Conservation (phyloP, 2,797 vertebrate species). For the Enteromius trimaculatus region DNA sequence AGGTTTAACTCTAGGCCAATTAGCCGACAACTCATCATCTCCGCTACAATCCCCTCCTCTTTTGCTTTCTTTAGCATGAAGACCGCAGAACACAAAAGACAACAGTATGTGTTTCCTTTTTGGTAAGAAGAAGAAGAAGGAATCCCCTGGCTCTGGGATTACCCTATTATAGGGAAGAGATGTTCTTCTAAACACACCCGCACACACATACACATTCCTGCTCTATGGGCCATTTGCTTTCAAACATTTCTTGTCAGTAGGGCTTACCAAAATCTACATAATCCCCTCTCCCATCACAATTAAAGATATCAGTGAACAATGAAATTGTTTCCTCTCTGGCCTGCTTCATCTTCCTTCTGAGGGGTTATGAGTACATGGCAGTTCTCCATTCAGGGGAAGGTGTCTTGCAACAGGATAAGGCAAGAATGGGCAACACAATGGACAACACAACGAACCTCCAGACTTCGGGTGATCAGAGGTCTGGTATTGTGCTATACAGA, state of each 20-base stretch:
- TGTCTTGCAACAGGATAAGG: slow-evolving; percentile 40
- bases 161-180: slow-evolving; percentile 81
- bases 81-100: slow-evolving; percentile 71
- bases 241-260: slow-evolving; percentile 83
- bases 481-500: slow-evolving; percentile 2
- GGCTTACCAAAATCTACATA: slow-evolving; percentile 86
- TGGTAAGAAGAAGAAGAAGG: slow-evolving; percentile 79
- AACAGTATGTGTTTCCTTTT: slow-evolving; percentile 76
- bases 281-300: slow-evolving; percentile 85
- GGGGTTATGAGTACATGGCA: slow-evolving; percentile 60
- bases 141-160: slow-evolving; percentile 83
- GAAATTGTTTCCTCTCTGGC: slow-evolving; percentile 85
- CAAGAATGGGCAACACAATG: slow-evolving; percentile 40
- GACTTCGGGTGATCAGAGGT: slow-evolving; percentile 15
- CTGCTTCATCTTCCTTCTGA: slow-evolving; percentile 79
- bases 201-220: slow-evolving; percentile 80
- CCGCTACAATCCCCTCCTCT: slow-evolving; percentile 20
- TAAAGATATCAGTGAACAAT: slow-evolving; percentile 88
- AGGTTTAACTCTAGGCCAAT: slow-evolving; percentile 1
- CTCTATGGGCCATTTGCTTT: slow-evolving; percentile 83
- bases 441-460: slow-evolving; percentile 27
- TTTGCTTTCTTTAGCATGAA: slow-evolving; percentile 69
- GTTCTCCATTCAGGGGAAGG: slow-evolving; percentile 32
- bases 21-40: slow-evolving; percentile 36
- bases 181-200: slow-evolving; percentile 77